Evolutionary conservation across 64 coral and sea anemone genomes (phyloP).

Genomic region (Catalaphyllia jardinei): DNA sequence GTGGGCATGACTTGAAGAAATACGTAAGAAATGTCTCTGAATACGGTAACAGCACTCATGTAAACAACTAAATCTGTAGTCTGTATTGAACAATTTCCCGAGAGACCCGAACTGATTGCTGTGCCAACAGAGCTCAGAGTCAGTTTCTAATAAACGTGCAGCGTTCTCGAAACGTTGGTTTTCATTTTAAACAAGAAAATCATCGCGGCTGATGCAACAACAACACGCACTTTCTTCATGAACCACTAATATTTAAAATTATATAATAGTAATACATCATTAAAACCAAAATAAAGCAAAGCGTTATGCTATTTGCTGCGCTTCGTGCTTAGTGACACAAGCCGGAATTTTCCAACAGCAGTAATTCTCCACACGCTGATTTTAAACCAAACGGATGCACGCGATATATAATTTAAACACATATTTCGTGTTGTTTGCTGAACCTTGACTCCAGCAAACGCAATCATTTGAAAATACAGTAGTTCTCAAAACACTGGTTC

Average conservation of each 20-base stretch:
- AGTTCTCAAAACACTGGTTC: slow-evolving; percentile 26
- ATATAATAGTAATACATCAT: neutral
- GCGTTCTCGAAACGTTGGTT: slow-evolving; percentile 44
- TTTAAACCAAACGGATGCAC: neutral
- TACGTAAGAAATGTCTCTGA: neutral
- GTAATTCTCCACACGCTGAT: slow-evolving; percentile 48
- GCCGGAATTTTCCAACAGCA: neutral
- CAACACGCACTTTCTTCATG: neutral
- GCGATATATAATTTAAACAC: too few species aligned
- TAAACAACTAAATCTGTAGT: neutral
- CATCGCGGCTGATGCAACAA: neutral
- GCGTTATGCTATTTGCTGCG: neutral
- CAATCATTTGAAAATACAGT: slow-evolving; percentile 1
- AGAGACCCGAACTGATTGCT: neutral
- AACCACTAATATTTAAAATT: neutral
- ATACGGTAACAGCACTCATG: neutral
- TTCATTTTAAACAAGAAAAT: neutral
- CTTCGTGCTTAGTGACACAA: neutral
- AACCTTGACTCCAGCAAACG: neutral
- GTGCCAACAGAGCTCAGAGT: slow-evolving; percentile 18
- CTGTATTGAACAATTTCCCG: neutral
- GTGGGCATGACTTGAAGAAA: slow-evolving; percentile 5
- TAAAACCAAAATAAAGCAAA: neutral
- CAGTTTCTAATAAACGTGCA: neutral
- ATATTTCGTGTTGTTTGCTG: neutral